Base-by-base conservation (phyloP, 1,140 invertebrate genomes). In the Oreohelix idahoensis region DNA sequence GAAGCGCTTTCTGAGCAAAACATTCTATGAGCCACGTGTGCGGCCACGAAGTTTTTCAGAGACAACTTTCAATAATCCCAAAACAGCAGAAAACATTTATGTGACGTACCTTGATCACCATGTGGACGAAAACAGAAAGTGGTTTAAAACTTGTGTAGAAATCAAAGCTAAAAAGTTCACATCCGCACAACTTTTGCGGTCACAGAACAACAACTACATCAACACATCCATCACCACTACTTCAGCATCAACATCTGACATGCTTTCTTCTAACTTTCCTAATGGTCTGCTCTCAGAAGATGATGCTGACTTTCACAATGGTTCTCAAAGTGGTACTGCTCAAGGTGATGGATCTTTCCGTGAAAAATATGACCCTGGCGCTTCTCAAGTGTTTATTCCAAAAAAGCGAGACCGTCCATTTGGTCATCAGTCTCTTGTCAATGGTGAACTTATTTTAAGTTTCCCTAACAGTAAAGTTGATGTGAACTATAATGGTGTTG, bases 141-240 rank as follows among this genome's bases (percentile, higher is more conserved):
- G 88, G 88, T 90, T 87, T 77, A 87, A 88, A 58, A 89, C 89
- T 10, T 86, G 83, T 45, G 38, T 90, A 84, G 88, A 90, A 70
- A 83, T 90, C 36, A 89, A 87, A 74, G 87, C 89, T 26, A 84
- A 81, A 77, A 86, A 86, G 17, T 88, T 87, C 85, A 87, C 86
- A 15, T 86, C 87, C 0, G 81, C 82, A 1, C 84, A 85, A 79
- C 0, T 82, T 80, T 35, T 79, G 78, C 38, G 83, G 23, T 35
- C 42, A 32, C 70, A 70, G 11, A 73, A 73, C 39, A 69, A 79
- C 38, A 80, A 58, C n/a, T 66, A 66, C 58, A 58, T 71, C 26
- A 45, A 49, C 66, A 63, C 26, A 26, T 35, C 35, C 17, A 23
- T 58, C 1, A 53, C 15, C 58, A 49, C 79, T 0, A 71, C n/a